Conservation (phyloP, 2,888 invertebrate genomes). For the Temnothorax rugatulus region DNA sequence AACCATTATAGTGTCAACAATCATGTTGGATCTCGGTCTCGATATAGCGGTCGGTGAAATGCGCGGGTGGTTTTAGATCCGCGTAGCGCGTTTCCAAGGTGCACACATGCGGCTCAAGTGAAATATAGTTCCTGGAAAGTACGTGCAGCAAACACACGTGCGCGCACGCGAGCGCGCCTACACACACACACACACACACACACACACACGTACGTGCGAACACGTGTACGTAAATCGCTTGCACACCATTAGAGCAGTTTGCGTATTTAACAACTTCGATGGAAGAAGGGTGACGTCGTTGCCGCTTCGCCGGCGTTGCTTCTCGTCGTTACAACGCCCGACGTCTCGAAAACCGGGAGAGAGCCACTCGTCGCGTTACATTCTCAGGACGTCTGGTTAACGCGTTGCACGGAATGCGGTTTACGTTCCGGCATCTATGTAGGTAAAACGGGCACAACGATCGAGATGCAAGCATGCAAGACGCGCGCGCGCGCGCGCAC, state of each 20-base stretch:
- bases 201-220: too few relatives aligned
- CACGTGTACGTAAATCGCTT: constrained; percentile 17
- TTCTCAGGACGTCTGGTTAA: constrained; percentile 63
- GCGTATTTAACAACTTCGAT: constrained; percentile 70
- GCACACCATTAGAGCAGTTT: constrained; percentile 43
- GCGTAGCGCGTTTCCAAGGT: constrained; percentile 52
- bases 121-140: constrained; percentile 74
- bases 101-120: constrained; percentile 53
- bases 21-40: neutral
- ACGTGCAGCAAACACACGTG: constrained; percentile 39
- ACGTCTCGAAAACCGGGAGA: neutral
- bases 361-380: constrained; percentile 55
- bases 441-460: constrained; percentile 52
- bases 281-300: constrained; percentile 53
- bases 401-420: constrained; percentile 73
- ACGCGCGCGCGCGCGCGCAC: neutral
- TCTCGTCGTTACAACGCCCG: neutral
- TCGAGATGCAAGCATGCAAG: constrained; percentile 40
- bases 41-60: constrained; percentile 27
- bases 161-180: neutral
- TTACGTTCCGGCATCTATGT: constrained; percentile 65
- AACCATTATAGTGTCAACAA: neutral
- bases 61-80: constrained; percentile 65
- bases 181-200: too few relatives aligned
- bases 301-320: neutral